Base-by-base conservation (phyloP, 2,888 invertebrate genomes). In the Sisyra terminalis region DNA sequence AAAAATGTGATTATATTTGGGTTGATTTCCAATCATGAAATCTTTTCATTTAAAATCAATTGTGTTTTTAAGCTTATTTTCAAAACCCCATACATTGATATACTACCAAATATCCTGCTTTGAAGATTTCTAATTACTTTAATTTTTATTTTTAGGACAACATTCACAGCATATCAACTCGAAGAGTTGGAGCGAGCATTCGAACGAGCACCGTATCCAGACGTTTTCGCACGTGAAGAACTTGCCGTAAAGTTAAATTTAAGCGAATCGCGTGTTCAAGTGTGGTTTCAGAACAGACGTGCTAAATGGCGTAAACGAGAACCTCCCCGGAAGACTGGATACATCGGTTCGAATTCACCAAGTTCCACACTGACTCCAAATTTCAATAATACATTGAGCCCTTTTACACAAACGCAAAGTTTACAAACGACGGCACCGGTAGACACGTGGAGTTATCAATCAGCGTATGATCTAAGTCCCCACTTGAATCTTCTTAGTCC, bases 251-350 rank as follows among this genome's bases (percentile, higher is more conserved):
- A 92, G 59, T 70, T 94, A 43, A 85, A 83, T 54, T 71, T 94
- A 16, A 89, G 88, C 52, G 94, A 94, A 52, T 75, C 75, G 0
- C 61, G 76, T 5, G 76, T 76, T 1, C 76, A 76, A 55, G 86
- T 86, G 29, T 87, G 86, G 86, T 87, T 87, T 60, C 85, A 87
- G 66, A 92, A 92, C 58, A 73, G 92, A 47, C 72, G 92, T 48
- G 92, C 92, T 10, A 92, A 92, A 60, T 92, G 92, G 92, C 75
- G 92, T 39, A 92, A 92, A 58, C 76, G 90, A 30, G 92, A 92
- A 57, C 92, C 92, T 1, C 90, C 92, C 1, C 72, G 92, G 30
- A 92, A 92, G 63, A 87, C 86, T 0, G 85, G 81, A 29, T 78
- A 78, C 67, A 72, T 82, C 54, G 77, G 75, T 44, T 74, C 78